Base-by-base conservation (phyloP, 2,797 vertebrate genomes). In the Macrochelys suwanniensis region DNA sequence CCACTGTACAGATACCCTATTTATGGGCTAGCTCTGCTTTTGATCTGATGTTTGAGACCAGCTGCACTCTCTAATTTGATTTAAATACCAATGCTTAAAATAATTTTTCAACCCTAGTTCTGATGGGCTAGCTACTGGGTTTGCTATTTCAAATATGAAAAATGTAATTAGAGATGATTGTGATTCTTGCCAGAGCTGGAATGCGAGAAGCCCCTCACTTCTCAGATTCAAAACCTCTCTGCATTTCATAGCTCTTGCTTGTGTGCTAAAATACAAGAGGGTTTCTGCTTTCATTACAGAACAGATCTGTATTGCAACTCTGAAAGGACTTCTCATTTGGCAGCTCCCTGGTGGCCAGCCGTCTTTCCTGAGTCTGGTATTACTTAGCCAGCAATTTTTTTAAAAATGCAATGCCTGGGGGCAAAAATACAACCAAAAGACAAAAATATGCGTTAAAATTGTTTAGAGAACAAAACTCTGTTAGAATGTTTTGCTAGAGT, bases 311-410 rank as follows among this genome's bases (percentile, higher is more conserved):
- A 77, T 90, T 97, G 88, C 83, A 94, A 94, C 82, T 84, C 84
- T 85, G 76, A 87, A 93, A 92, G 93, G 82, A 31, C 77, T 9
- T 12, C 95, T 95, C 94, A 76, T 95, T 89, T 94, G 93, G 89
- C 96, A 95, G 95, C 93, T 97, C 95, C 94, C 96, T 92, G 95
- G 95, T 4, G 96, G 97, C 85, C 89, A 49, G 91, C 94, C 80
- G 80, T 89, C 94, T 87, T 91, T 90, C 85, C 88, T 95, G 92
- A 88, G 96, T 94, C 94, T 97, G 96, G 91, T 91, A 77, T 95
- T 95, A 96, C 90, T 96, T 95, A 96, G 92, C 89, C 85, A 95
- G 94, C 90, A 83, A 94, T 94, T 93, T 96, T 95, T 89, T 77
- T 5, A 31, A 47, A 92, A 87, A 80, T 50, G 77, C 8, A 0